Evolutionary conservation across 2,113 vertebrate genomes (phyloP), one percentile per base, ranked within the genome.

Genomic region (Oncorhynchus clarkii): DNA sequence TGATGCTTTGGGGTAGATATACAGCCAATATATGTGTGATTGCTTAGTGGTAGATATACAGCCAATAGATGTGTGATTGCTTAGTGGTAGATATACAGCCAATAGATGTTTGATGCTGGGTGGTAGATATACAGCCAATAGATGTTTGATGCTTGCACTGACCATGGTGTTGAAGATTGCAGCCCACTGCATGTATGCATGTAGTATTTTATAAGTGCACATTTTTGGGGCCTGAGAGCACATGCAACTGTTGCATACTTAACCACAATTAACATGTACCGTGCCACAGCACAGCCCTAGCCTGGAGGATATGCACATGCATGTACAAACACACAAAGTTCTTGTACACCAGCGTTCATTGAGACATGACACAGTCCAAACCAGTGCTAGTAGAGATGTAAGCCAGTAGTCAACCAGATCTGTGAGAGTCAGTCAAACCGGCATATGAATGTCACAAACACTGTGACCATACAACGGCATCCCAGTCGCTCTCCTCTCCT

Each of bases 261-360:
- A 72, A 24, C 14, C 49, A 31, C 59, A 72, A 67, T 72, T 16
- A 66, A 45, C 76, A 34, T n/a, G 60, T 4, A 45, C 67, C 34
- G 9, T 48, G 20, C 57, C 31, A 69, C 20, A 45, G 34, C 67
- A 45, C 67, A 69, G 34, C 67, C 67, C 20, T 48, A 45, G 67
- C 34, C 67, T 22, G 20, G 11, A 69, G 67, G 29, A 45, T 3
- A 22, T 13, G 13, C 26, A 67, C 12, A 26, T 11, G 13, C 11
- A 4, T 26, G 29, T 26, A 67, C 26, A 13, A 26, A 67, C 26
- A 27, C 65, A 67, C 22, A 1, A 12, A 45, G 9, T 45, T 11
- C 9, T 45, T 45, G 39, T 45, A 45, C 39, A 45, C 39, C 39
- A 45, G 39, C 2, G 8, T 45, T 45, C 39, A 45, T 9, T 12